These are phyloP conservation scores for Sebastes trivittatus DNA, from an alignment of 2,797 vertebrate genomes.

Conservation along the genomic window DNA sequence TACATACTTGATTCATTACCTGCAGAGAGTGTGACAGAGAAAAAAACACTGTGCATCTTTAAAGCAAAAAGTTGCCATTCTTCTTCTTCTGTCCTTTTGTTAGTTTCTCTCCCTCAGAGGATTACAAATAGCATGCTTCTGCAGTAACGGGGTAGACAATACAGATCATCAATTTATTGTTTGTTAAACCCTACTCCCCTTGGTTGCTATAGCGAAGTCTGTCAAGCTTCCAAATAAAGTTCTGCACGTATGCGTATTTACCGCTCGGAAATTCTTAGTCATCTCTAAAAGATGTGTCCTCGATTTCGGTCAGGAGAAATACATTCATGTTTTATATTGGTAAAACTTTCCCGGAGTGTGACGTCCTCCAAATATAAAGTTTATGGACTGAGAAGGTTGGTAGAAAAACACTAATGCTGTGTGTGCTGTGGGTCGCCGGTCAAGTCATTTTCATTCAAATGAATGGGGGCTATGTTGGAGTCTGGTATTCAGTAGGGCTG, in stretches of 20 bases:
- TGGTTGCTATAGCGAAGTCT: neutral
- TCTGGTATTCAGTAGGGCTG: neutral
- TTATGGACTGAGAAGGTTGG: neutral
- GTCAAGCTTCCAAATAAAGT: neutral
- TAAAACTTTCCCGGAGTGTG: neutral
- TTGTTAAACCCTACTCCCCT: neutral
- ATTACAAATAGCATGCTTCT: neutral
- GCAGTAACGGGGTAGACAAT: neutral
- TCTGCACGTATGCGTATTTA: neutral
- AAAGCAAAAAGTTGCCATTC: neutral
- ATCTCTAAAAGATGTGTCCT: neutral
- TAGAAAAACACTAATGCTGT: neutral
- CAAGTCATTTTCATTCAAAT: neutral
- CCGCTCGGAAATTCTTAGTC: neutral
- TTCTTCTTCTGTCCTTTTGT: neutral
- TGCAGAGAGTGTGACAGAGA: conserved; percentile 5
- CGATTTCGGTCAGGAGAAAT: neutral
- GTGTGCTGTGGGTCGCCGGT: too few species aligned
- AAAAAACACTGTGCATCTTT: conserved; percentile 10
- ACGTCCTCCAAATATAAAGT: neutral
- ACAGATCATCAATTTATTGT: neutral
- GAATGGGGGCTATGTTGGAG: neutral
- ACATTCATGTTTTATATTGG: neutral
- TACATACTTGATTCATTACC: conserved; percentile 41
- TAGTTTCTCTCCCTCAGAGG: neutral